Conservation (phyloP, 2,797 vertebrate genomes). For the Dendrocincla tyrannina region DNA sequence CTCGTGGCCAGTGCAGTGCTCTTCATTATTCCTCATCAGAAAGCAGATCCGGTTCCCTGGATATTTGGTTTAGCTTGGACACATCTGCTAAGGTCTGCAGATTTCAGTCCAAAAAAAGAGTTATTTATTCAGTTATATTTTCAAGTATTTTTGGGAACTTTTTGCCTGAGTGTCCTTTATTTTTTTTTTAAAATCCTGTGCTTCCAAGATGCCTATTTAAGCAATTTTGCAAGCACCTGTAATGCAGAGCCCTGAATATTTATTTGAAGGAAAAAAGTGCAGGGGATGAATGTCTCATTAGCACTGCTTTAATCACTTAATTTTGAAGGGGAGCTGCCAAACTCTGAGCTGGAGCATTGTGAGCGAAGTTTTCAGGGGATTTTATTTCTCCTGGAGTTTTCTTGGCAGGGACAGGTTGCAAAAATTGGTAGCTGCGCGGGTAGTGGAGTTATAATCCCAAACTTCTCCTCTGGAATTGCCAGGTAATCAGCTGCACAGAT, state of each 20-base stretch:
- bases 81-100: constrained; percentile 58
- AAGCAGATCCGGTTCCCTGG: constrained; percentile 42
- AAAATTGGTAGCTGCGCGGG: background rate
- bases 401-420: background rate
- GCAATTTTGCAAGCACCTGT: constrained; percentile 43
- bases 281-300: constrained; percentile 42
- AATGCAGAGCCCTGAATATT: background rate
- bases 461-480: background rate
- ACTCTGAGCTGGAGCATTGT: background rate
- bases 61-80: constrained; percentile 49
- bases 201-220: background rate
- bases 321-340: constrained; percentile 22
- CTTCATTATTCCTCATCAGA: constrained; percentile 36
- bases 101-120: constrained; percentile 4
- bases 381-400: constrained; percentile 31
- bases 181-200: background rate
- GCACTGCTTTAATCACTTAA: constrained; percentile 17
- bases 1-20: constrained; percentile 16
- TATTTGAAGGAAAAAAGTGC: constrained; percentile 19
- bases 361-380: background rate
- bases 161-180: constrained; percentile 8
- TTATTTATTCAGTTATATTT: constrained; percentile 56
- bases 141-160: constrained; percentile 25
- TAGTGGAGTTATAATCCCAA: constrained; percentile 31
- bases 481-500: background rate